Evolutionary conservation across 2,888 invertebrate species (phyloP).

Genomic region (Thumatha senex): DNA sequence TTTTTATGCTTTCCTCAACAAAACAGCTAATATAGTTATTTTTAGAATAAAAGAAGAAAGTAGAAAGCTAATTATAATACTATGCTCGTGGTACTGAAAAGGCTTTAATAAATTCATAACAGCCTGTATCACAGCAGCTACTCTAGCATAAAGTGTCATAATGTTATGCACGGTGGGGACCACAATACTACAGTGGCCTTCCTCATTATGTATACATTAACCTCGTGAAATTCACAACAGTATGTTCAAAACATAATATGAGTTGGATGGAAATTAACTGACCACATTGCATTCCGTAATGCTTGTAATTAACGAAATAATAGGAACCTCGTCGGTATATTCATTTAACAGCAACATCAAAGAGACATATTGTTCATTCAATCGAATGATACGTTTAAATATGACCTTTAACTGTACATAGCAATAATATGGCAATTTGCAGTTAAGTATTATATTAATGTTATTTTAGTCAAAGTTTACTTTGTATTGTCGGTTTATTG

Average conservation of each 20-base stretch:
- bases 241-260: slow-evolving; percentile 20
- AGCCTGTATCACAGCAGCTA: neutral
- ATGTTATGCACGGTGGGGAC: neutral
- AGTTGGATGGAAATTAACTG: slow-evolving; percentile 55
- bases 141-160: neutral
- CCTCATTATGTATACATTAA: slow-evolving; percentile 4
- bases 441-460: neutral
- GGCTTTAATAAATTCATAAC: neutral
- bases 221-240: slow-evolving; percentile 1
- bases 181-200: neutral
- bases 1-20: too few species aligned
- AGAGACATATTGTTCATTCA: slow-evolving; percentile 66
- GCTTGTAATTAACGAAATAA: slow-evolving; percentile 74
- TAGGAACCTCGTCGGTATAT: slow-evolving; percentile 54
- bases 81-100: neutral
- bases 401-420: slow-evolving; percentile 42
- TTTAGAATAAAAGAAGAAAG: too few species aligned
- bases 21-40: too few species aligned
- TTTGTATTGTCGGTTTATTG: too few species aligned
- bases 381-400: slow-evolving; percentile 65
- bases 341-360: slow-evolving; percentile 64
- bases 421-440: neutral
- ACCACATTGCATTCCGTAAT: slow-evolving; percentile 64
- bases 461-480: too few species aligned
- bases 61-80: neutral